Evolutionary conservation across 2,113 vertebrate species (phyloP), one percentile per base, ranked within the genome.

Genomic region (Hypocryptadius cinnamomeus): DNA sequence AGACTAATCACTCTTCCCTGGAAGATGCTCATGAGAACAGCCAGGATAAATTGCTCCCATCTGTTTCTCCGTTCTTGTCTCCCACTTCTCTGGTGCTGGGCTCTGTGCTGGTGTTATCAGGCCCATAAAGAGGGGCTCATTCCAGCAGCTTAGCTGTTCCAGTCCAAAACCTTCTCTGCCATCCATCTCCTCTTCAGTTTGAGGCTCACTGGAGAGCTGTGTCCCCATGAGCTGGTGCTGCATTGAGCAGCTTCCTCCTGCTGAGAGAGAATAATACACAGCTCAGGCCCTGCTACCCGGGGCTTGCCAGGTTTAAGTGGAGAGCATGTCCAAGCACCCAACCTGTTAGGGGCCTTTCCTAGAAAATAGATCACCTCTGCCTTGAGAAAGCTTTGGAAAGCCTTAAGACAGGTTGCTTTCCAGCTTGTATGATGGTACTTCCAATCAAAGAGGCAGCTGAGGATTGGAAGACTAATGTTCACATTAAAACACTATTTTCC

Each of bases 1-100:
- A 80, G 85, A 60, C 51, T 91, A 94, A 94, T 94, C 89, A 87
- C 64, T 94, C 53, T 91, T 88, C 64, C 63, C 85, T 95, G 72
- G 71, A 93, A 96, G 85, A 78, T 30, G 76, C 51, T 95, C 11
- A 33, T 74, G 76, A 91, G 57, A 83, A 70, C 84, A 85, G 91
- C 51, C 56, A 45, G 63, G 91, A 78, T 85, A 85, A 96, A 94
- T 91, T 94, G 53, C 76, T 94, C 35, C 68, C 85, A 89, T 89
- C 85, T 91, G 76, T 27, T 89, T 87, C 72, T 73, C 31, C 0
- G 0, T 69, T 91, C 85, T 79, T 77, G 30, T 79, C 73, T 93
- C 48, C n/a, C 16, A 17, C 74, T 91, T 61, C 19, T 66, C 39
- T 3, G 3, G 10, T 57, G 87, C 21, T 44, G 77, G 57, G 51